Base-by-base conservation (phyloP, 2,888 invertebrate species). In the Alviniconcha strummeri region DNA sequence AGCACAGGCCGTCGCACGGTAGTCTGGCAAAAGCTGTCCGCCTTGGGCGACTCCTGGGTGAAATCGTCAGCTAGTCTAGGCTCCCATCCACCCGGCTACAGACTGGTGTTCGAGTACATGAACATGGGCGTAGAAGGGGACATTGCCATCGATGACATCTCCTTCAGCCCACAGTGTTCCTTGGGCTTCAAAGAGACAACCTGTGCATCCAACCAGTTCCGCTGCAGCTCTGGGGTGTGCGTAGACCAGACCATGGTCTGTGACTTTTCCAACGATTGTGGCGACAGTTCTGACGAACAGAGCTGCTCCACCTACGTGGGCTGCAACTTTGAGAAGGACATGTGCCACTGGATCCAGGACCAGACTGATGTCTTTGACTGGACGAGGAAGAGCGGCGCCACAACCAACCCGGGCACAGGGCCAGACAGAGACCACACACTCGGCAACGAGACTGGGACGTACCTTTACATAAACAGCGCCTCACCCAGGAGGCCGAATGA, bases 111-210 rank as follows among this genome's bases (percentile, higher is more conserved):
- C 83, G 79, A 81, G 54, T 83, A 60, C 60, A 5, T 13, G 15
- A 64, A 52, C 54, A 67, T 74, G 19, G 54, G 74, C 7, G 54
- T 36, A 2, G 82, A 86, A 52, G 89, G 88, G 54, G 90, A 89
- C 52, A 89, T 90, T 86, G 92, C 92, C 57, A 88, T 93, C 84
- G 93, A 93, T 86, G 93, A 92, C 84, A 88, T 92, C n/a, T 78
- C 87, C 15, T 92, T 92, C 84, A 87, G 83, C 19, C 55, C 80
- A 0, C 86, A 87, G 69, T 91, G 91, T 86, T 87, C 86, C 19
- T 81, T 89, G 8, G 86, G 83, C 13, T 69, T 86, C 54, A 84
- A 82, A 57, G 84, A 84, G 15, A 71, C 80, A 19, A 72, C 81
- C 9, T 91, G 93, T 86, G 80, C 88, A 7, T n/a, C 88, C 36